Base-by-base conservation (phyloP, 2,888 invertebrate genomes). In the Pyrochroa serraticornis region DNA sequence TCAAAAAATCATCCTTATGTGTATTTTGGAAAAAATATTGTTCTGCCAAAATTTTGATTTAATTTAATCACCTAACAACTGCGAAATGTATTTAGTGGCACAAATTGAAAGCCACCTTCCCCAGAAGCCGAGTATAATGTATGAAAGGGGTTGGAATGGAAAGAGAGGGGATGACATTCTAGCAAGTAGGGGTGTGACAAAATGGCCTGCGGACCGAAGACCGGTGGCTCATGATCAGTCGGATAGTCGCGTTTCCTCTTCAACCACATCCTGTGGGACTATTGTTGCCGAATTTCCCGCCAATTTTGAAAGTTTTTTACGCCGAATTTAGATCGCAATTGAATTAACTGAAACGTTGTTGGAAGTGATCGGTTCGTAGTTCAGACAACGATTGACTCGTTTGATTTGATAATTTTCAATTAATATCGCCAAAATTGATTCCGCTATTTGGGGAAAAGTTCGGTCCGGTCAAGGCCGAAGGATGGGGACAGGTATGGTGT, bases 401-500 rank as follows among this genome's bases (percentile, higher is more conserved):
- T 8, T 38, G n/a, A 8, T 54, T 48, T 32, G 22, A 5, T 8
- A 30, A 10, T 36, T 32, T 31, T 35, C 22, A 13, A 41, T 7
- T 33, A 38, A 47, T 63, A 50, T 55, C 63, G 65, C 59, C 78
- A 79, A 77, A 71, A 79, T 79, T 75, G 77, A 78, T 77, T 75
- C 78, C 50, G 77, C 83, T 63, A 82, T 85, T 78, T 86, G 86
- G 86, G 84, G 83, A 67, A 85, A 85, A 73, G 83, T 84, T 70
- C 84, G 85, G 62, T 70, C 73, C 81, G 82, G 83, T 74, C 82
- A 80, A 80, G 84, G 85, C 79, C 87, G 87, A 74, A 89, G 87
- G 75, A 89, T 89, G 89, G 88, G 88, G 68, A 88, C 88, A 85
- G 88, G 89, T 89, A 76, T 82, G 65, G 58, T 54, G 0, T 33